Conservation (phyloP, 2,888 invertebrate species). For the Sphaerophoria taeniata region DNA sequence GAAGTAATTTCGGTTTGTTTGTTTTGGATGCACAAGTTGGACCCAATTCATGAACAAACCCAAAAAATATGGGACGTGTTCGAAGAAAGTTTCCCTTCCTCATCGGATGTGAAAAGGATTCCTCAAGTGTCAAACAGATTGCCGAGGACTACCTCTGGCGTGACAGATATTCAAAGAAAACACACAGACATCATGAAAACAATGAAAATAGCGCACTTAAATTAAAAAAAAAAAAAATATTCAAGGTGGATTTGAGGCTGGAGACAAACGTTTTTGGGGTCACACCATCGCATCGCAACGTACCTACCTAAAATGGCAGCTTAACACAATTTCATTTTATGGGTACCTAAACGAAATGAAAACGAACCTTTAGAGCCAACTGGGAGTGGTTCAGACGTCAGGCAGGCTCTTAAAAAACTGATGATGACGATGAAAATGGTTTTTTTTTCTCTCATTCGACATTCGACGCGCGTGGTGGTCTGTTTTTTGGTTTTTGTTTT, state of each 20-base stretch:
- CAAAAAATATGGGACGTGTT: neutral
- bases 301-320: constrained; percentile 55
- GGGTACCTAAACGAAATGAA: constrained; percentile 5
- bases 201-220: constrained; percentile 41
- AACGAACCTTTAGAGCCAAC: constrained; percentile 24
- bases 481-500: constrained; percentile 35
- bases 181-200: neutral
- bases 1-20: constrained; percentile 43
- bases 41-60: constrained; percentile 1
- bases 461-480: constrained; percentile 34
- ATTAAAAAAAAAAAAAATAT: constrained; percentile 1
- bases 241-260: constrained; percentile 58
- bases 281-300: constrained; percentile 45
- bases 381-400: constrained; percentile 64
- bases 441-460: neutral
- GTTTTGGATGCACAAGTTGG: constrained; percentile 36
- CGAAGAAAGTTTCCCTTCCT: constrained; percentile 31
- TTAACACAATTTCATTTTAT: constrained; percentile 73
- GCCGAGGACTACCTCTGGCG: constrained; percentile 22
- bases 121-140: constrained; percentile 35
- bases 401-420: constrained; percentile 14
- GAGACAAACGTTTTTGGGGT: constrained; percentile 67
- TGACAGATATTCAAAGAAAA: constrained; percentile 2
- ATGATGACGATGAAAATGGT: constrained; percentile 9
- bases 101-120: constrained; percentile 37